Base-by-base conservation (phyloP, 2,113 vertebrate species). In the Stegastes partitus region DNA sequence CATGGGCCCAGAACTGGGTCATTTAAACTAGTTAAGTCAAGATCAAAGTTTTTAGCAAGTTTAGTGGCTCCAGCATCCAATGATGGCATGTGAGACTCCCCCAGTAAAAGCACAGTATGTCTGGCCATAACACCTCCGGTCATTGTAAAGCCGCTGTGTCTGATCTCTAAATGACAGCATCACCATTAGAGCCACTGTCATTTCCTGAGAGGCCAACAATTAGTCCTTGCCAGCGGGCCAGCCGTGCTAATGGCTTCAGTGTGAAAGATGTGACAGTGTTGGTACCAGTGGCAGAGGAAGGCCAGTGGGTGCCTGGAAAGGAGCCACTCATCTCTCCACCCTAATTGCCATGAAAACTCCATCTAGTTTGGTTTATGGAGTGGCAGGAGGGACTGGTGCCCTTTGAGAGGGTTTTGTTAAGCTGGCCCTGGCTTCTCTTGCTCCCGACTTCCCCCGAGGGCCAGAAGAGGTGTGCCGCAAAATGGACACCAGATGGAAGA, bases 341-440 rank as follows among this genome's bases (percentile, higher is more conserved):
- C 78, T 94, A 94, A 94, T 92, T 92, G 90, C 90, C 74, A 84
- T 76, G 70, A 89, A 90, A 87, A 86, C 83, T 84, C 87, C 74
- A 83, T 87, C 86, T 85, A 55, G 79, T 62, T 85, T 82, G 72
- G 78, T 84, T 90, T 90, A 56, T 81, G 69, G 85, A 85, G 72
- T 80, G 82, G 79, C 69, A 68, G 84, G 78, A 66, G 87, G 80
- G 76, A 57, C n/a, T 11, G 75, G 74, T 84, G 67, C 72, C 74
- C 83, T 89, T 74, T 82, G 80, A 83, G 82, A 69, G 87, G 87
- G 76, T 77, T 90, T 91, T 88, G 88, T 93, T 85, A 90, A 87
- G 77, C 72, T 82, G 84, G 77, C 53, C 80, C 56, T 31, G 58
- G 81, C 51, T 63, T 66, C 47, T 61, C 45, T 66, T 58, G 70